Evolutionary conservation across 2,888 invertebrate genomes (phyloP).

Genomic region (Calliopum simillimum): DNA sequence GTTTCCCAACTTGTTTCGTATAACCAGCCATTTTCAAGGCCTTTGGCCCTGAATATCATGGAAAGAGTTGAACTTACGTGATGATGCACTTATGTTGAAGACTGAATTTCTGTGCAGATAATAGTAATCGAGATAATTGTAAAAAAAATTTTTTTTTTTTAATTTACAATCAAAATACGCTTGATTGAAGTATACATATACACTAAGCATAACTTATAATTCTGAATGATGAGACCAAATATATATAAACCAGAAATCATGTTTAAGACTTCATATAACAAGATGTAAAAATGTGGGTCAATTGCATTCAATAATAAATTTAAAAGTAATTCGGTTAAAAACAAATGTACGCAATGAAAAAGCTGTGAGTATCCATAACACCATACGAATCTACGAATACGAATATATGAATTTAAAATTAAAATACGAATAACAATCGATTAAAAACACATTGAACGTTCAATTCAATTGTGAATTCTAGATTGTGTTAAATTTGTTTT

Average conservation of each 20-base stretch:
- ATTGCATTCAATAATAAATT: constrained; percentile 2
- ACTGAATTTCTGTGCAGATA: no score
- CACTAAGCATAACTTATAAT: no score
- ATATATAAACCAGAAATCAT: neutral
- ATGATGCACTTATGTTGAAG: no score
- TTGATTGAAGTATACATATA: no score
- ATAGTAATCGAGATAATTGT: no score
- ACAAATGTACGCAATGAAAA: constrained; percentile 16
- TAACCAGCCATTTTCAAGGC: no score
- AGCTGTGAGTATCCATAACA: constrained; percentile 21
- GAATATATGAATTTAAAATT: constrained; percentile 20
- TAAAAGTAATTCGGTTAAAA: neutral
- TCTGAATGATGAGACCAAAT: neutral
- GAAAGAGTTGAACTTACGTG: no score
- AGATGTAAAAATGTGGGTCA: constrained; percentile 10
- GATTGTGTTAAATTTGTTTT: constrained; percentile 15
- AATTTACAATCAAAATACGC: no score
- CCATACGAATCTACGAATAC: neutral
- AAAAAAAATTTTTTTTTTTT: no score
- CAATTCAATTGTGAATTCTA: constrained; percentile 24
- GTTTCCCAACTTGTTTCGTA: no score
- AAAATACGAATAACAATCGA: constrained; percentile 18
- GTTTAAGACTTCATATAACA: constrained; percentile 10
- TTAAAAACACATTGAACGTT: constrained; percentile 30
- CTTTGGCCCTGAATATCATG: no score